These are phyloP conservation scores for Morone chrysops DNA, from an alignment of 2,113 vertebrate genomes.

Conservation along the genomic window DNA sequence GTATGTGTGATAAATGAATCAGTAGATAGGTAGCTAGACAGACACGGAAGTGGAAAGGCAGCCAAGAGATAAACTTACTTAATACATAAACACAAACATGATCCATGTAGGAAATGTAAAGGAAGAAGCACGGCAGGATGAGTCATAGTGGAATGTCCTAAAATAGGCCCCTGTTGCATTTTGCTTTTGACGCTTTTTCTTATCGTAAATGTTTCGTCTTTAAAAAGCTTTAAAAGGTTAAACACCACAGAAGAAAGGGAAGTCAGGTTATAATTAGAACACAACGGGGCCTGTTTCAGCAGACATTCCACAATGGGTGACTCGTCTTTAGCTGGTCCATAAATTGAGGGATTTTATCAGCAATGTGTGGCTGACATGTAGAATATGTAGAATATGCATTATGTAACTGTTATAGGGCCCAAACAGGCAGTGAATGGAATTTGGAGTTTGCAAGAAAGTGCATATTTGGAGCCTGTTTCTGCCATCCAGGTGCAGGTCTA, in stretches of 20 bases:
- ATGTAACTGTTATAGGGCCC: constrained; percentile 67
- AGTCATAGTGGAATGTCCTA: constrained; percentile 34
- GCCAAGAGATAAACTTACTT: constrained; percentile 3
- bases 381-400: constrained; percentile 77
- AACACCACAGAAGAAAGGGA: constrained; percentile 38
- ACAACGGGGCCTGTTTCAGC: constrained; percentile 68
- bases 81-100: background rate
- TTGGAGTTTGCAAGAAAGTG: constrained; percentile 22
- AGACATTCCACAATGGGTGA: constrained; percentile 79
- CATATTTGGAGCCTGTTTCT: constrained; percentile 41
- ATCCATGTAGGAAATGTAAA: constrained; percentile 18
- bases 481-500: constrained; percentile 21
- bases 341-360: constrained; percentile 84
- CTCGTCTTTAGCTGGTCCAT: constrained; percentile 72
- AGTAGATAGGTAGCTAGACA: constrained; percentile 24
- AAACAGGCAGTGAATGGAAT: constrained; percentile 46
- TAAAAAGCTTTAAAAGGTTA: constrained; percentile 48
- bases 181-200: background rate
- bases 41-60: constrained; percentile 1
- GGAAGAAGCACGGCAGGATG: background rate
- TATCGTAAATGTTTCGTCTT: background rate
- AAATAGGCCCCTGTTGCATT: background rate
- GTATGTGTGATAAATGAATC: constrained; percentile 47
- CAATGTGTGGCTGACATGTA: constrained; percentile 72
- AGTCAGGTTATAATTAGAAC: constrained; percentile 65